phyloP scores from a whole-genome alignment of 2,888 invertebrate species.

The Caenorhabditis doughertyi region DNA sequence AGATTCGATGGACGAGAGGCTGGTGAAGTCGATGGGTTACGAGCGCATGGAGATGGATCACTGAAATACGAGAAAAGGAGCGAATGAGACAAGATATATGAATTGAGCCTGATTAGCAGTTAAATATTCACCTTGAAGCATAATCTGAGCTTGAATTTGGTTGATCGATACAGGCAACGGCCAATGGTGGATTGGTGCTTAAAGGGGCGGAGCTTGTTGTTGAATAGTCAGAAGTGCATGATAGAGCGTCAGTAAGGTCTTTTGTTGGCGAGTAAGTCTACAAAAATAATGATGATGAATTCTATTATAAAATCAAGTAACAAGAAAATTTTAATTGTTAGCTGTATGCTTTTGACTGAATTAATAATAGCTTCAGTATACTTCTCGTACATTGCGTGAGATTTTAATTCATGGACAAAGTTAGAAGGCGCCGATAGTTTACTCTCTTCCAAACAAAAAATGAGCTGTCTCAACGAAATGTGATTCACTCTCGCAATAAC shows the following conservation, averaged over 20 bases:
- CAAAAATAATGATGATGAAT: background rate
- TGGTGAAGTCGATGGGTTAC: slow-evolving; percentile 67
- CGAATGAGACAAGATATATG: background rate
- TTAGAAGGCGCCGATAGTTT: background rate
- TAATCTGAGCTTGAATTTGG: slow-evolving; percentile 71
- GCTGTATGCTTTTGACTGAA: background rate
- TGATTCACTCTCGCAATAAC: slow-evolving; percentile 22
- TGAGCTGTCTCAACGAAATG: background rate
- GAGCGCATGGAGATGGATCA: slow-evolving; percentile 71
- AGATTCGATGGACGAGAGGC: slow-evolving; percentile 60
- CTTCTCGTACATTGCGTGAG: background rate
- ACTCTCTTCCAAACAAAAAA: background rate
- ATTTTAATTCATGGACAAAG: background rate
- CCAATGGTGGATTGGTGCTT: slow-evolving; percentile 63
- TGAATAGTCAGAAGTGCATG: slow-evolving; percentile 76
- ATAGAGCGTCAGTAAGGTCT: slow-evolving; percentile 72
- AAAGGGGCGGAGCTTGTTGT: slow-evolving; percentile 74
- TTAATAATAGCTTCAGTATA: background rate
- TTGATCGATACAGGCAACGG: slow-evolving; percentile 66
- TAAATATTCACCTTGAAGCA: slow-evolving; percentile 64
- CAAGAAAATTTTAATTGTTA: background rate
- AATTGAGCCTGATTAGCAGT: background rate
- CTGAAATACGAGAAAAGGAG: slow-evolving; percentile 43
- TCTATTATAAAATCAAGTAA: background rate
- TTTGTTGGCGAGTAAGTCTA: slow-evolving; percentile 64